Conservation (phyloP, 2,888 invertebrate species). For the Acrobasis suavella region DNA sequence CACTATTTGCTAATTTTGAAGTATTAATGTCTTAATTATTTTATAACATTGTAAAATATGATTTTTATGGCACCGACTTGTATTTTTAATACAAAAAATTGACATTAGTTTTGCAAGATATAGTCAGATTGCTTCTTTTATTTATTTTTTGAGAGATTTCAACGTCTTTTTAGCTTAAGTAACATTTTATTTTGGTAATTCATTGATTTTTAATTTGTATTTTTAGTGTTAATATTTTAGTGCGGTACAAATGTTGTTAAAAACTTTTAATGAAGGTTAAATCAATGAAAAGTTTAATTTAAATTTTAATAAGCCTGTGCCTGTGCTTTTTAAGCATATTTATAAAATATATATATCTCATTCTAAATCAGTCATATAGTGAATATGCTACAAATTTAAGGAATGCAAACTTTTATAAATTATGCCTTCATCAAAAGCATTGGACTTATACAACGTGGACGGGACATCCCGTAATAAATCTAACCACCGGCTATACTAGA, state of each 20-base stretch:
- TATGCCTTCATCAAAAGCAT: no score
- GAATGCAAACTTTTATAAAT: no score
- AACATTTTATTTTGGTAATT: slow-evolving; percentile 16
- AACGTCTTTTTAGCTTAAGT: slow-evolving; percentile 16
- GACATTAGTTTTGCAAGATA: neutral
- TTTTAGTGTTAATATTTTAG: slow-evolving; percentile 27
- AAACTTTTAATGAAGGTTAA: neutral
- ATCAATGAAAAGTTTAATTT: no score
- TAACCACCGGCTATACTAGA: no score
- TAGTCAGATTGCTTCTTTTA: neutral
- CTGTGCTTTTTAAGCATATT: no score
- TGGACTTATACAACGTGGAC: no score
- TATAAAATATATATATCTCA: no score
- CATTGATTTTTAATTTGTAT: slow-evolving; percentile 15
- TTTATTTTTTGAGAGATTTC: slow-evolving; percentile 3
- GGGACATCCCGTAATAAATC: no score
- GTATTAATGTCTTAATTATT: neutral
- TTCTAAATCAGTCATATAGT: no score
- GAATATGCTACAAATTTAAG: no score
- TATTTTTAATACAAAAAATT: neutral
- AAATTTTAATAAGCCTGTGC: no score
- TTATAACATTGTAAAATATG: neutral
- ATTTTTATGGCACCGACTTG: neutral
- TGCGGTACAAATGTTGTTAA: slow-evolving; percentile 19
- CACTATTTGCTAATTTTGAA: neutral